Conservation (phyloP, 2,113 vertebrate species). For the Rhea pennata region DNA sequence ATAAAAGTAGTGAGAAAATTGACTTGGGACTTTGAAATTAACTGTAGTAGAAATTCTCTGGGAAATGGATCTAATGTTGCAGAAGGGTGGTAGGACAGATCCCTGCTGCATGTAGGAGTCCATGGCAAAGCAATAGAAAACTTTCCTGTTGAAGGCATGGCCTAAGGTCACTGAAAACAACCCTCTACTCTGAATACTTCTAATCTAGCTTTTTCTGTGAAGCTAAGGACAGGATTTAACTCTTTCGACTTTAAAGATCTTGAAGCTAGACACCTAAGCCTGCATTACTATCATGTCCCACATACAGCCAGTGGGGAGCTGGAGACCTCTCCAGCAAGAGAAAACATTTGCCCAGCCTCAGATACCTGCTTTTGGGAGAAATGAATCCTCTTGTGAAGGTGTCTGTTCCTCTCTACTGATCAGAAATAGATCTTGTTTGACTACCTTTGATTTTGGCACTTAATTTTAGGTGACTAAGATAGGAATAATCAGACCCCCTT, state of each 20-base stretch:
- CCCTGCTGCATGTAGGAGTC: slow-evolving; percentile 2
- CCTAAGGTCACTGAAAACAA: background rate
- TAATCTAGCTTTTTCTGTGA: background rate
- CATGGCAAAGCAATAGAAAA: slow-evolving; percentile 31
- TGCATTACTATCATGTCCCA: background rate
- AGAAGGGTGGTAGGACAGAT: background rate
- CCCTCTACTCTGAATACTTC: background rate
- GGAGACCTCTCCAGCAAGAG: background rate
- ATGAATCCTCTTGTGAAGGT: background rate
- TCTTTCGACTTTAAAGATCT: background rate
- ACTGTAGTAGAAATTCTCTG: background rate
- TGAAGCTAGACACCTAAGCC: background rate
- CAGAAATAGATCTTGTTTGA: background rate
- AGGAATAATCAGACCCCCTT: background rate
- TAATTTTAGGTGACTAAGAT: background rate
- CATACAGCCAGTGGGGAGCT: background rate
- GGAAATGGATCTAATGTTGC: background rate
- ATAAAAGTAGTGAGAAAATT: slow-evolving; percentile 46
- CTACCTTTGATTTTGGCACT: background rate
- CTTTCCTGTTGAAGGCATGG: background rate
- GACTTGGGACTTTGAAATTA: slow-evolving; percentile 43
- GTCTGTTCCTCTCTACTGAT: background rate
- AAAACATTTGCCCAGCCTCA: background rate
- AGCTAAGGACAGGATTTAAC: background rate
- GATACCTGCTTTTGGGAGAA: background rate